phyloP scores from a whole-genome alignment of 2,797 vertebrate species.

The Leptodactylus fallax region DNA sequence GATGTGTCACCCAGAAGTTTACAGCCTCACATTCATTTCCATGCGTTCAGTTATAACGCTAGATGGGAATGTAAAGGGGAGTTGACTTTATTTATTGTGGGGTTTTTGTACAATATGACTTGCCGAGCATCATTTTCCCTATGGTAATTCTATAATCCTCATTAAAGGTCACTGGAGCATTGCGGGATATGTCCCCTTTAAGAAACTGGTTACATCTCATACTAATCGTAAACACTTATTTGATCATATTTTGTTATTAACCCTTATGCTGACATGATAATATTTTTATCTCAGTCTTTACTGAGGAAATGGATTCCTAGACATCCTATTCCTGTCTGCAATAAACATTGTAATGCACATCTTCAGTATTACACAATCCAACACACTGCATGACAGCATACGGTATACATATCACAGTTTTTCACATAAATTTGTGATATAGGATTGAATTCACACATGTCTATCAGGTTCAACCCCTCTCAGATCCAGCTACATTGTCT shows the following conservation, averaged over 20 bases:
- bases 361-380: not conserved
- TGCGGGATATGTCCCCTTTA: not conserved
- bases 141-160: not conserved
- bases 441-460: not conserved
- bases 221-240: not conserved
- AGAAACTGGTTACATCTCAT: not conserved
- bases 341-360: not conserved
- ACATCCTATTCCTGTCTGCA: not conserved
- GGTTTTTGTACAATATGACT: not conserved
- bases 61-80: constrained; percentile 37
- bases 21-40: constrained; percentile 56
- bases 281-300: not conserved
- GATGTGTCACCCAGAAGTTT: constrained; percentile 58
- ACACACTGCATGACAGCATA: not conserved
- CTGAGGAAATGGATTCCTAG: not conserved
- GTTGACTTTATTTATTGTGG: constrained; percentile 5
- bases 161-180: not conserved
- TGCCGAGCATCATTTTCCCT: not conserved
- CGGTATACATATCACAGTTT: not conserved
- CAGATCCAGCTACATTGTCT: not conserved
- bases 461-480: no score
- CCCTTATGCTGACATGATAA: not conserved
- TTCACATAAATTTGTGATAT: not conserved
- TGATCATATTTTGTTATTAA: not conserved
- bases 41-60: constrained; percentile 38